These are phyloP conservation scores for Galerucella nymphaeae DNA, from an alignment of 2,888 invertebrate species.

Conservation along the genomic window DNA sequence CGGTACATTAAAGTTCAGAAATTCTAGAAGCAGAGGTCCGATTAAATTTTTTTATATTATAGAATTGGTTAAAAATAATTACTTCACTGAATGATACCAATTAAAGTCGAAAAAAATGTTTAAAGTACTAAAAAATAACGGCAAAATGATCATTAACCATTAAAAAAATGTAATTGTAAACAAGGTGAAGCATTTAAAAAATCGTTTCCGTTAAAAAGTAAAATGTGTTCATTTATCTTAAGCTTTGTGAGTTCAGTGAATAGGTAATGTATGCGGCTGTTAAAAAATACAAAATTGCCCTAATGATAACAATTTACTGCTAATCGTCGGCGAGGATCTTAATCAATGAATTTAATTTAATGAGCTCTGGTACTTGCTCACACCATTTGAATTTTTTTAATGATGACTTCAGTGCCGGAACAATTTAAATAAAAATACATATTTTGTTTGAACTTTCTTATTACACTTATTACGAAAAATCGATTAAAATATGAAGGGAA, in stretches of 20 bases:
- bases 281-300: slow-evolving; percentile 67
- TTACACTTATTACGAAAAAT: too few relatives aligned
- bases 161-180: slow-evolving; percentile 49
- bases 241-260: slow-evolving; percentile 62
- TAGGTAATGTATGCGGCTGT: slow-evolving; percentile 66
- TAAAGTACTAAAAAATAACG: slow-evolving; percentile 8
- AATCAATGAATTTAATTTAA: slow-evolving; percentile 65
- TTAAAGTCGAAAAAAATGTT: background rate
- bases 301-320: slow-evolving; percentile 68
- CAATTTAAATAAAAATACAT: background rate
- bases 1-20: slow-evolving; percentile 19
- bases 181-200: slow-evolving; percentile 59
- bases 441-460: too few relatives aligned
- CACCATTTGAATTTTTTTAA: slow-evolving; percentile 59
- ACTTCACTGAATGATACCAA: background rate
- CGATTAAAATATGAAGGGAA: too few relatives aligned
- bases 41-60: too few relatives aligned
- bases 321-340: slow-evolving; percentile 66
- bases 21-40: background rate
- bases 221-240: slow-evolving; percentile 61
- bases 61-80: too few relatives aligned
- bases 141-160: slow-evolving; percentile 4
- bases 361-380: slow-evolving; percentile 58
- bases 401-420: slow-evolving; percentile 23
- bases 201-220: slow-evolving; percentile 61